Evolutionary conservation across 1,140 invertebrate genomes (phyloP).

Genomic region (Euglossa dilemma): DNA sequence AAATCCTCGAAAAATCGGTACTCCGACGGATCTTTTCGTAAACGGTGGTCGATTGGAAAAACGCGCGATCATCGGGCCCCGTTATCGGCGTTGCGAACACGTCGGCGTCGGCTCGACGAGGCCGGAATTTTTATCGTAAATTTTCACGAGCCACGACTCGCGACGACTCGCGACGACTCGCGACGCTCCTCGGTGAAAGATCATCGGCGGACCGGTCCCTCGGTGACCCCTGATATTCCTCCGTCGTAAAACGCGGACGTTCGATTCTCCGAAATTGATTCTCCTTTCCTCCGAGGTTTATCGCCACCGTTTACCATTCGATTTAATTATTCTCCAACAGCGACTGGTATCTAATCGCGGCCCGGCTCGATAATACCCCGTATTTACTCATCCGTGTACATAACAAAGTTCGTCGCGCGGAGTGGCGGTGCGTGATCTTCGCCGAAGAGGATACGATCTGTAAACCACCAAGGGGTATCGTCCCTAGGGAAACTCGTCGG

Average conservation of each 20-base stretch:
- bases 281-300: not conserved
- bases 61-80: too few species aligned
- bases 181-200: not conserved
- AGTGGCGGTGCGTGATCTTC: too few species aligned
- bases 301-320: not conserved
- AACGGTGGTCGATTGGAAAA: too few species aligned
- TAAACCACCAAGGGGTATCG: too few species aligned
- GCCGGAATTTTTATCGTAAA: slow-evolving; percentile 32
- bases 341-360: slow-evolving; percentile 34
- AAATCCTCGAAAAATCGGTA: not conserved
- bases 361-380: not conserved
- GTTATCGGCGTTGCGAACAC: slow-evolving; percentile 31
- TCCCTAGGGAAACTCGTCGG: too few species aligned
- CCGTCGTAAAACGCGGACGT: slow-evolving; percentile 39
- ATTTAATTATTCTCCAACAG: slow-evolving; percentile 25
- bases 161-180: not conserved
- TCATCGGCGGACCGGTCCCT: not conserved
- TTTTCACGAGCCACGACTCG: slow-evolving; percentile 42
- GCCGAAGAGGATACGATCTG: not conserved
- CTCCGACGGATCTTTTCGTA: too few species aligned
- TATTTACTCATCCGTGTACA: slow-evolving; percentile 2
- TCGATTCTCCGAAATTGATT: slow-evolving; percentile 54
- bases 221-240: slow-evolving; percentile 32
- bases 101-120: slow-evolving; percentile 1
- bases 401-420: not conserved